Evolutionary conservation across 2,797 vertebrate genomes (phyloP).

Genomic region (Euthynnus affinis): DNA sequence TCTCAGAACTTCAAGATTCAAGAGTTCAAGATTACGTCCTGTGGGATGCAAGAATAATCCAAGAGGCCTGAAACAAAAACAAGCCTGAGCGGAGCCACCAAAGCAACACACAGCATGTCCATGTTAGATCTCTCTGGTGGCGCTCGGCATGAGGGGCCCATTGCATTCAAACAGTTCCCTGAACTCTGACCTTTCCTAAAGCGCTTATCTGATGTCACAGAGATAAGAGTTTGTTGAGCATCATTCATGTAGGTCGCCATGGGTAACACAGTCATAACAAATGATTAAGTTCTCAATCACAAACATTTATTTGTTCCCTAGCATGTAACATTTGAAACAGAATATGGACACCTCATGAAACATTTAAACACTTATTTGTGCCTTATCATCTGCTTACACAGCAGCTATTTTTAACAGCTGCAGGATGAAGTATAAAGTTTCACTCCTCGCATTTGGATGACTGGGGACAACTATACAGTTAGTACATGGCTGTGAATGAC

Average conservation of each 20-base stretch:
- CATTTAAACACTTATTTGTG: neutral
- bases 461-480: neutral
- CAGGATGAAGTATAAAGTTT: slow-evolving; percentile 3
- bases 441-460: neutral
- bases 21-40: slow-evolving; percentile 39
- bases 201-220: slow-evolving; percentile 30
- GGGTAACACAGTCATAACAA: neutral
- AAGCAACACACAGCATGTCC: slow-evolving; percentile 26
- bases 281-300: neutral
- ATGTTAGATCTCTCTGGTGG: slow-evolving; percentile 76
- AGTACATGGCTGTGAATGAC: neutral
- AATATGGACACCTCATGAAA: neutral
- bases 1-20: slow-evolving; percentile 17
- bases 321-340: slow-evolving; percentile 24
- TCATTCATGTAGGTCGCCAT: neutral
- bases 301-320: neutral
- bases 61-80: slow-evolving; percentile 68
- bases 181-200: slow-evolving; percentile 48
- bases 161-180: slow-evolving; percentile 20
- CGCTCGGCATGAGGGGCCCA: slow-evolving; percentile 57
- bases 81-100: slow-evolving; percentile 41
- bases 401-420: slow-evolving; percentile 28
- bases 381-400: slow-evolving; percentile 12
- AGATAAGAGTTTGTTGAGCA: neutral
- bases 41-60: slow-evolving; percentile 62